A percentile compares a stretch with the other conserved stretches of the same genome.
phyloP scores from a whole-genome alignment of 2,797 vertebrate genomes.

The Sebastiscus tertius region DNA sequence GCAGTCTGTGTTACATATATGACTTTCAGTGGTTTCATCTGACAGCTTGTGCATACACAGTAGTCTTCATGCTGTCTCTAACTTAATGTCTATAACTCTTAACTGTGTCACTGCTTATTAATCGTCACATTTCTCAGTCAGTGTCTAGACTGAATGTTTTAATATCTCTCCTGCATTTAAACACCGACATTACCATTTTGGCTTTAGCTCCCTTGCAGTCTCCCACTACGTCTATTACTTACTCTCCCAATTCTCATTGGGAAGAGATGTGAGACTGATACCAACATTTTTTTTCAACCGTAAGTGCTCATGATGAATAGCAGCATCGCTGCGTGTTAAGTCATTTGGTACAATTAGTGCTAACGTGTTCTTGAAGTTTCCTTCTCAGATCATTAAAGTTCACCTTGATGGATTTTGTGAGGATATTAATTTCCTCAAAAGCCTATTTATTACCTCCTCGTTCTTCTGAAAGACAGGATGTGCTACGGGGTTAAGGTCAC shows the following conservation, averaged over 20 bases:
- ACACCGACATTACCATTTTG: not conserved
- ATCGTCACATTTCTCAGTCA: not conserved
- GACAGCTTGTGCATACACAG: not conserved
- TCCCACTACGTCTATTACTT: not conserved
- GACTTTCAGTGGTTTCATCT: not conserved
- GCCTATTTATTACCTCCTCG: constrained; percentile 47
- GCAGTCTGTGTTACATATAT: not conserved
- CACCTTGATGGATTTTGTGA: constrained; percentile 57
- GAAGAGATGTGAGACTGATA: not conserved
- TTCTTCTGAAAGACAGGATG: constrained; percentile 11
- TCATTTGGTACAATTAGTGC: constrained; percentile 37
- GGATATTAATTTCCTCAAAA: constrained; percentile 50
- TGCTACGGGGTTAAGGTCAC: constrained; percentile 16
- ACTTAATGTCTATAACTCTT: not conserved
- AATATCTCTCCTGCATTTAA: not conserved
- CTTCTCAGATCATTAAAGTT: constrained; percentile 46
- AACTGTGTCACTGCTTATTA: not conserved
- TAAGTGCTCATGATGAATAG: constrained; percentile 20
- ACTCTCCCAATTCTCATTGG: not conserved
- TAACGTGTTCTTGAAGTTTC: constrained; percentile 36
- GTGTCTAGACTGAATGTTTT: not conserved
- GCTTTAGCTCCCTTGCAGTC: not conserved
- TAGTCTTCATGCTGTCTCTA: not conserved
- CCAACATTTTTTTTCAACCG: not conserved
- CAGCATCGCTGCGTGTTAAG: not conserved